Base-by-base conservation (phyloP, 2,113 vertebrate species). In the Aldabrachelys gigantea region DNA sequence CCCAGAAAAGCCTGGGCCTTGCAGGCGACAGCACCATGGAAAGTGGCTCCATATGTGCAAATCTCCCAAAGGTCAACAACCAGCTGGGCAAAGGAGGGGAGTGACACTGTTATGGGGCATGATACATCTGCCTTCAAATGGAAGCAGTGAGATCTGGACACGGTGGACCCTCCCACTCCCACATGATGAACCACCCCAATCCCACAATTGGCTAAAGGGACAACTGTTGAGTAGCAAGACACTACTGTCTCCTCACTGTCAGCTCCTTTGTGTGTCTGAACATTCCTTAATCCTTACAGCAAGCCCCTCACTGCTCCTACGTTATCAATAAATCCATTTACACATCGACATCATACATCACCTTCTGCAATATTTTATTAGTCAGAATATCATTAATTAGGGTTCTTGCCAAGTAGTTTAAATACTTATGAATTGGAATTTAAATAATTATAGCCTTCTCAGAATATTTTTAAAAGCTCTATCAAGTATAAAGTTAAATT, bases 361-460 rank as follows among this genome's bases (percentile, higher is more conserved):
- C 85, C 10, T 92, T 97, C 92, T 79, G 54, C 62, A 59, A 17
- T 80, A 52, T 92, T 96, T 92, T 95, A 82, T 96, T 95, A 80
- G 65, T 80, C 87, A 93, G 93, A 97, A 89, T 94, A 96, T 82
- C 83, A 92, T 89, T 92, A 96, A 97, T 97, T 95, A 92, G 84
- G 13, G 87, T 94, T 92, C 88, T 95, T 92, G 84, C 72, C 3
- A 35, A 92, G 47, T 44, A 92, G 81, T 91, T 97, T 84, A 85
- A 96, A 94, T 97, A 88, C 87, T 96, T 95, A 91, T 21, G 84
- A 96, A 97, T 82, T 94, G 90, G 88, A 96, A 98, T 98, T 96
- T 97, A 96, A 97, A 92, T 97, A 98, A 98, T 97, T 97, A 96
- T 86, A 95, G 82, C n/a, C 57, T 94, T 96, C 82, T 92, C 47